phyloP scores from a whole-genome alignment of 2,888 invertebrate genomes.

The Lithodes maja region DNA sequence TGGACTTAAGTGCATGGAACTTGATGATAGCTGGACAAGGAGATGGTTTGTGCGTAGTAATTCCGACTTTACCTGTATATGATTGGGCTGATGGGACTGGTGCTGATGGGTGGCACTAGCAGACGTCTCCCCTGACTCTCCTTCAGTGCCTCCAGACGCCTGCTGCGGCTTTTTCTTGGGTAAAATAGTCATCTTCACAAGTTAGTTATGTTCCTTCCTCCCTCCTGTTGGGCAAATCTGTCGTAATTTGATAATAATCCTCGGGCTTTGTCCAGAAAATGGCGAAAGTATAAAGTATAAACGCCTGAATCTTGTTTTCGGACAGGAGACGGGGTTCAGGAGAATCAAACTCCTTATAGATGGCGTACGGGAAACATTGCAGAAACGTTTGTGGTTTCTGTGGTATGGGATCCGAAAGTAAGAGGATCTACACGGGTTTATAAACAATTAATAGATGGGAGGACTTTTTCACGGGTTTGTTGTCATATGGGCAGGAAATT shows the following conservation, averaged over 20 bases:
- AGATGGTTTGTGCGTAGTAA: no score
- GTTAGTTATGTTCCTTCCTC: background rate
- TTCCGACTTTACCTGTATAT: slow-evolving; percentile 26
- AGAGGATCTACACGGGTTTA: background rate
- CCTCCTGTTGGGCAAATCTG: background rate
- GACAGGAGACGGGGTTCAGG: background rate
- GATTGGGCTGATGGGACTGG: slow-evolving; percentile 37
- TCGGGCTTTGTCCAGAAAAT: slow-evolving; percentile 43
- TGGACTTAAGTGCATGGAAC: no score
- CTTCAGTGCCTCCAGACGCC: slow-evolving; percentile 39
- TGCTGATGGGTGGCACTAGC: slow-evolving; percentile 32
- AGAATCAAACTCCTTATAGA: background rate
- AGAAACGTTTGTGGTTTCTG: background rate
- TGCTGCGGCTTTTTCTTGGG: slow-evolving; percentile 60
- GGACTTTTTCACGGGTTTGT: slow-evolving; percentile 20
- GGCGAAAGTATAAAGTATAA: slow-evolving; percentile 46
- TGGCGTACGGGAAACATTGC: background rate
- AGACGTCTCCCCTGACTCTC: slow-evolving; percentile 39
- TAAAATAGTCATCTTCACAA: slow-evolving; percentile 47
- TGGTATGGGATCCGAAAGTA: background rate
- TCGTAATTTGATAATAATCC: background rate
- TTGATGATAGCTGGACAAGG: no score
- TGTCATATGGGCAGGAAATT: slow-evolving; percentile 2
- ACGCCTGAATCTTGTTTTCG: slow-evolving; percentile 45
- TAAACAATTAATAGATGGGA: background rate